Conservation (phyloP, 2,888 invertebrate species). For the Folsomia candida region DNA sequence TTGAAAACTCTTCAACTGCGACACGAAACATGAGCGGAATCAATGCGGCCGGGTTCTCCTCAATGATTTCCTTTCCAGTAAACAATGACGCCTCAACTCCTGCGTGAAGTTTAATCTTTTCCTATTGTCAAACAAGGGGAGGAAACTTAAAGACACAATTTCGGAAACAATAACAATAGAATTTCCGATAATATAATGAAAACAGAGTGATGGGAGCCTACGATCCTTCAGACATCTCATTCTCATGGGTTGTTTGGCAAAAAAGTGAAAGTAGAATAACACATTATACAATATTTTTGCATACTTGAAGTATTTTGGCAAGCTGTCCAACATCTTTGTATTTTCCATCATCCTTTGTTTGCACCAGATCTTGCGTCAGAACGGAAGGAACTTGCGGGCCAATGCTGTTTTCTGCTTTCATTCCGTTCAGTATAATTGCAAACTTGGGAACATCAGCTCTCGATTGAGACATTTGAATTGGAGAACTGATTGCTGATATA, state of each 20-base stretch:
- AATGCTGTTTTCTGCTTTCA: background rate
- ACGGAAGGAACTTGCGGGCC: background rate
- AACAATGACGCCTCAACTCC: conserved; percentile 26
- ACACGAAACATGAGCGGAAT: conserved; percentile 45
- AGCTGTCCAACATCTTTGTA: background rate
- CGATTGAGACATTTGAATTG: too few relatives aligned
- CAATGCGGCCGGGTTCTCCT: conserved; percentile 24
- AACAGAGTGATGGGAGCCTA: background rate
- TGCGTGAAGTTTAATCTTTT: conserved; percentile 37
- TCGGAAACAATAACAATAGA: too few relatives aligned
- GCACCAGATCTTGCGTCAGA: background rate
- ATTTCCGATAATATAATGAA: background rate
- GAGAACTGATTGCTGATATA: too few relatives aligned
- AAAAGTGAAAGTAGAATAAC: too few relatives aligned
- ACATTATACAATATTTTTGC: too few relatives aligned
- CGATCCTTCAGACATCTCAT: conserved; percentile 17
- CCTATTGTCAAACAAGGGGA: conserved; percentile 12
- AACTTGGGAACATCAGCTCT: conserved; percentile 18
- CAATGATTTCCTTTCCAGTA: conserved; percentile 30
- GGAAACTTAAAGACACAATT: too few relatives aligned
- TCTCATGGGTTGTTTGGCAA: too few relatives aligned
- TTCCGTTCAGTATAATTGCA: conserved; percentile 29
- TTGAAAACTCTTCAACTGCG: conserved; percentile 37
- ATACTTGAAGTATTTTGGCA: conserved; percentile 9
- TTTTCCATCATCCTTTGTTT: background rate